Evolutionary conservation across 53 echinoderm and acorn worm species (phyloP).

Genomic region (Echinometra lucunter): DNA sequence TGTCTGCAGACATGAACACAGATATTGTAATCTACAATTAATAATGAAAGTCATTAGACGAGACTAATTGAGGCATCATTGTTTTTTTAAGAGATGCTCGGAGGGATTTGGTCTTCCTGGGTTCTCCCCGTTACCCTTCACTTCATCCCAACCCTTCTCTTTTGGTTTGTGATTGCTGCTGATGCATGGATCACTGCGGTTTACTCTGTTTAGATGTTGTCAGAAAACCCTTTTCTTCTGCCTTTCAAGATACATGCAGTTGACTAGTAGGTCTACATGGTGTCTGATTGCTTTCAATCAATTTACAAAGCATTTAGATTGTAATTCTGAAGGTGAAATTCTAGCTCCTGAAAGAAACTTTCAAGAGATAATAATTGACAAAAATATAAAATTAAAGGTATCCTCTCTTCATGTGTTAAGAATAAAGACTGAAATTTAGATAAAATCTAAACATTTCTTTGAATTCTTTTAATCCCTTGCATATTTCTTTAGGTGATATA

Average conservation of each 20-base stretch:
- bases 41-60: not conserved
- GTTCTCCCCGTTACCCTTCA: not conserved
- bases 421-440: too few relatives aligned
- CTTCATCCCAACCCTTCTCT: not conserved
- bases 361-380: too few relatives aligned
- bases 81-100: not conserved
- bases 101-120: not conserved
- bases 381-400: too few relatives aligned
- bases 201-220: not conserved
- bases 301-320: too few relatives aligned
- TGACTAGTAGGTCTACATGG: too few relatives aligned
- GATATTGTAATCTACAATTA: not conserved
- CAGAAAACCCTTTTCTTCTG: not conserved
- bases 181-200: not conserved
- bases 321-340: too few relatives aligned
- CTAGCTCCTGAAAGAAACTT: too few relatives aligned
- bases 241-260: not conserved
- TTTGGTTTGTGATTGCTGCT: conserved; percentile 7
- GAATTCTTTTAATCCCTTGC: too few relatives aligned
- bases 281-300: too few relatives aligned
- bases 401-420: too few relatives aligned
- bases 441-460: too few relatives aligned
- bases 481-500: too few relatives aligned
- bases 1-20: not conserved
- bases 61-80: conserved; percentile 34